These are phyloP conservation scores for Catharus ustulatus DNA, from an alignment of 2,797 vertebrate genomes.

Conservation along the genomic window DNA sequence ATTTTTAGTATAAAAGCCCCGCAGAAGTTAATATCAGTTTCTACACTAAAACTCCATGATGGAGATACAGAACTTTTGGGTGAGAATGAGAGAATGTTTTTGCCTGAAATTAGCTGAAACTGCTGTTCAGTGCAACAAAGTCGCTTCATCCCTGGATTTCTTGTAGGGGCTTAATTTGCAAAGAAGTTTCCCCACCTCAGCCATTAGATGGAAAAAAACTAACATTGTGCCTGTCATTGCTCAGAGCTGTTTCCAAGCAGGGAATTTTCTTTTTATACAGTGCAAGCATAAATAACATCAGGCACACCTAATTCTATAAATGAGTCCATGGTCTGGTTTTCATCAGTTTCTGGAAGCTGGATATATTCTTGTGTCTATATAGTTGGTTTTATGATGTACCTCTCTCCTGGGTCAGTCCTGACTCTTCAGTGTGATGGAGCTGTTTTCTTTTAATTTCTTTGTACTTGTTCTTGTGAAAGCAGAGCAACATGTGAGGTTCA, in stretches of 20 bases:
- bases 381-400: not conserved
- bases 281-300: not conserved
- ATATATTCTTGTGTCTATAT: fast-evolving
- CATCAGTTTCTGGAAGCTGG: not conserved
- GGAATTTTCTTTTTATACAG: fast-evolving
- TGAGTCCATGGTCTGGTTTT: not conserved
- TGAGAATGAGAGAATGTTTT: not conserved
- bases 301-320: not conserved
- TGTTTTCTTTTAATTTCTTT: not conserved
- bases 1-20: not conserved
- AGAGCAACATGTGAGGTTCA: not conserved
- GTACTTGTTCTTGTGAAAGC: not conserved
- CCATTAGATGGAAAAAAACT: not conserved
- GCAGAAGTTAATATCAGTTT: not conserved
- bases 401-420: not conserved
- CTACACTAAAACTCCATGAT: not conserved
- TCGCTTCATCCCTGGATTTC: not conserved
- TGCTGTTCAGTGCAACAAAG: not conserved
- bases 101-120: not conserved
- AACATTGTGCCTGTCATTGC: not conserved
- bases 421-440: not conserved
- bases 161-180: not conserved
- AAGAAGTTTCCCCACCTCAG: not conserved
- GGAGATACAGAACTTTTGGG: not conserved
- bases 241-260: not conserved